Percentiles rank a stretch among this genome's conserved stretches.
phyloP scores from a whole-genome alignment of 1,140 invertebrate species.

The Trachymyrmex septentrionalis region DNA sequence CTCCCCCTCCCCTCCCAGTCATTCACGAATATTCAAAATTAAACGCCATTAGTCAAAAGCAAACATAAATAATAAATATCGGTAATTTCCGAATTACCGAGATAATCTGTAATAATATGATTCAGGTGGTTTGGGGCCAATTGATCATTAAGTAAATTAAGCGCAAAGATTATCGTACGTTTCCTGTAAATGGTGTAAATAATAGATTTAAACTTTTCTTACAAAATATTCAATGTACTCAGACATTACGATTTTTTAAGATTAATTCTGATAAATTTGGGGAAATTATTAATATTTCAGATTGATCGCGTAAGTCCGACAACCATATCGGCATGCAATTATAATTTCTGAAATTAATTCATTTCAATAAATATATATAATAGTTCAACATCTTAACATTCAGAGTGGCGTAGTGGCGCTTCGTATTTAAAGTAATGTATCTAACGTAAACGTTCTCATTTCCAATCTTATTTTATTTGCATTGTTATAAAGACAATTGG shows the following conservation, averaged over 20 bases:
- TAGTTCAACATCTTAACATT: too few relatives aligned
- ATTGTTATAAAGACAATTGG: conserved; percentile 2
- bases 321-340: too few relatives aligned
- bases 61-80: conserved; percentile 29
- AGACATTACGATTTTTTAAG: not conserved
- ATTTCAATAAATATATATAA: too few relatives aligned
- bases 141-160: not conserved
- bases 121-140: not conserved
- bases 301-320: too few relatives aligned
- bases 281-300: too few relatives aligned
- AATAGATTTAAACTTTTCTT: not conserved
- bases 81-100: conserved; percentile 6
- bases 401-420: too few relatives aligned
- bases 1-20: not conserved
- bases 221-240: not conserved
- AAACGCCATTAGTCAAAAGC: not conserved
- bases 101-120: not conserved
- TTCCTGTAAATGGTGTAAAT: not conserved
- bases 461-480: not conserved
- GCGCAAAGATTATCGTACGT: not conserved
- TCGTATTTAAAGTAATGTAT: too few relatives aligned
- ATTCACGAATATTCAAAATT: not conserved
- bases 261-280: too few relatives aligned
- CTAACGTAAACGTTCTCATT: too few relatives aligned
- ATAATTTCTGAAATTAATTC: too few relatives aligned